Evolutionary conservation across 2,113 vertebrate genomes (phyloP).

Genomic region (Syrrhaptes paradoxus): DNA sequence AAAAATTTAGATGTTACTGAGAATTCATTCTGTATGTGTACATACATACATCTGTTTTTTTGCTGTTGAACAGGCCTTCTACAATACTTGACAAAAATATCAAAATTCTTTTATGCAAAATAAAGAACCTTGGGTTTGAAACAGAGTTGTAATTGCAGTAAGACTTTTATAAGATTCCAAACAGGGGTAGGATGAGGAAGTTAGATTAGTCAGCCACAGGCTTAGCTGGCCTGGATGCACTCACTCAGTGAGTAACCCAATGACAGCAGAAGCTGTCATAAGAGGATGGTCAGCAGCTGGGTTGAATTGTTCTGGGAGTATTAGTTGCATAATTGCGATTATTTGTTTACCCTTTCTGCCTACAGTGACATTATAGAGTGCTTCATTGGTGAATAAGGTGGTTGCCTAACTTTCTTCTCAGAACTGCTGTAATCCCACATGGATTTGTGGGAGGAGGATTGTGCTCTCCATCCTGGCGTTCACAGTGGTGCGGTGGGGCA

Average conservation of each 20-base stretch:
- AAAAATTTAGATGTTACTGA: not conserved
- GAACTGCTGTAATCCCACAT: not conserved
- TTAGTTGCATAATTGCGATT: conserved; percentile 8
- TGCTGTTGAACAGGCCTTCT: not conserved
- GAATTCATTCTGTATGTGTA: not conserved
- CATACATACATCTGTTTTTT: not conserved
- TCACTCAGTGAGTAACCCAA: not conserved
- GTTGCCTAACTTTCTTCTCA: not conserved
- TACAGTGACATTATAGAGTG: not conserved
- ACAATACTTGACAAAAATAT: not conserved
- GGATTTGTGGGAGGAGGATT: not conserved
- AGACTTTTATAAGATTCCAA: not conserved
- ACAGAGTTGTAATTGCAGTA: not conserved
- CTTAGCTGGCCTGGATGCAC: not conserved
- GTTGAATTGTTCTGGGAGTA: not conserved
- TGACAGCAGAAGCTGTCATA: conserved; percentile 15
- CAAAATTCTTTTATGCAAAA: not conserved
- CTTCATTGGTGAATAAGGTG: not conserved
- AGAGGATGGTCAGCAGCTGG: conserved; percentile 3
- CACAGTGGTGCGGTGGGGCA: not conserved
- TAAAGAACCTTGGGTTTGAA: not conserved
- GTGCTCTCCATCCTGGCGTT: not conserved
- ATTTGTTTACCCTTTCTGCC: not conserved
- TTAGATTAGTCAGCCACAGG: conserved; percentile 29
- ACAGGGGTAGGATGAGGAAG: not conserved